phyloP scores from a whole-genome alignment of 92 coral and sea anemone species.

The Isaurus tuberculatus region DNA sequence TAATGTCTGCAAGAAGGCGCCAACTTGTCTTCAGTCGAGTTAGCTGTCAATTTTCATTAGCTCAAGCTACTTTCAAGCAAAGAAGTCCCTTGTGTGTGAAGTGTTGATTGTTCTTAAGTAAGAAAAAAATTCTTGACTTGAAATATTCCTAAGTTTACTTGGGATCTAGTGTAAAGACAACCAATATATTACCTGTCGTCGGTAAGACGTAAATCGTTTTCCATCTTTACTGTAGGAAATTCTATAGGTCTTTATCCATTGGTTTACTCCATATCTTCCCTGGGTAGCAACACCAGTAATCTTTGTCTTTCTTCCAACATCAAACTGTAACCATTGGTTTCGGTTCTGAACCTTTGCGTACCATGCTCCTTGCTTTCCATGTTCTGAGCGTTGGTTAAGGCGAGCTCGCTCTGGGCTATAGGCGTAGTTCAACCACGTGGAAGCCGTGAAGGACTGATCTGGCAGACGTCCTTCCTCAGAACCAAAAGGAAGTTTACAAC shows the following conservation, averaged over 20 bases:
- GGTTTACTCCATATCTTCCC: slow-evolving; percentile 73
- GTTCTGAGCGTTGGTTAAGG: slow-evolving; percentile 63
- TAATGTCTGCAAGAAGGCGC: too few relatives aligned
- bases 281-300: slow-evolving; percentile 83
- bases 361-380: slow-evolving; percentile 81
- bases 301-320: slow-evolving; percentile 71
- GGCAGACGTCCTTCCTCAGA: slow-evolving; percentile 37
- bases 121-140: too few relatives aligned
- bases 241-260: slow-evolving; percentile 67
- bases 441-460: slow-evolving; percentile 58
- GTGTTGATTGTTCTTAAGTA: too few relatives aligned
- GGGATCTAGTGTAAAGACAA: too few relatives aligned
- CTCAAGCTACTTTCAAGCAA: too few relatives aligned
- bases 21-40: too few relatives aligned
- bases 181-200: slow-evolving; percentile 24
- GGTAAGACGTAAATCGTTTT: slow-evolving; percentile 1
- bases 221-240: slow-evolving; percentile 41
- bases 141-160: too few relatives aligned
- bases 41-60: too few relatives aligned
- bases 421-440: slow-evolving; percentile 64
- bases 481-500: slow-evolving; percentile 72
- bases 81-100: too few relatives aligned
- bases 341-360: slow-evolving; percentile 57
- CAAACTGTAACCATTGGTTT: slow-evolving; percentile 74
- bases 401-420: slow-evolving; percentile 87